Percentiles rank a stretch among this genome's conserved stretches.
phyloP scores from a whole-genome alignment of 2,888 invertebrate species.

The Drosophila villosipedis region DNA sequence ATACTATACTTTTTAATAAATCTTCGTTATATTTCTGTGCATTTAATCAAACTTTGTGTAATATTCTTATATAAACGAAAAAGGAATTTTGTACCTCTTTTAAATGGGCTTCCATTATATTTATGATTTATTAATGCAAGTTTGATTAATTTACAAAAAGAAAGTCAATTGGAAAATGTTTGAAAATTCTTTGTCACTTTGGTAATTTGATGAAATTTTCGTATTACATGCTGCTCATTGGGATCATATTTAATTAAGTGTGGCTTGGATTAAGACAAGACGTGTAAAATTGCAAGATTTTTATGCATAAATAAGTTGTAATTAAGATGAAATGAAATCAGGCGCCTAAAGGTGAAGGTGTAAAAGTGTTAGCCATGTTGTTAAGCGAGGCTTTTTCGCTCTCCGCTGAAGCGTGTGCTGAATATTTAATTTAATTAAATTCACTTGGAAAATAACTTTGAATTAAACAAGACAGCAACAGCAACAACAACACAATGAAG shows the following conservation, averaged over 20 bases:
- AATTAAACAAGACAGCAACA: constrained; percentile 57
- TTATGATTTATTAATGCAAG: not conserved
- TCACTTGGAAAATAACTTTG: constrained; percentile 78
- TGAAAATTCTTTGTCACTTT: not conserved
- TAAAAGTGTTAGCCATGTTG: constrained; percentile 38
- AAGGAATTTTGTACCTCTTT: not conserved
- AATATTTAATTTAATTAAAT: constrained; percentile 80
- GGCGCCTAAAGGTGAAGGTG: constrained; percentile 49
- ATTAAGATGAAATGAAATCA: constrained; percentile 63
- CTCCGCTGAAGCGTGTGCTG: constrained; percentile 64
- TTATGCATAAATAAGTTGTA: constrained; percentile 54
- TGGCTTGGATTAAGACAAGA: constrained; percentile 17
- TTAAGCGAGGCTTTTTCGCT: constrained; percentile 8
- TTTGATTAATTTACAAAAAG: not conserved
- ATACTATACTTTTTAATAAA: no score
- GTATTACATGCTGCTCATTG: not conserved
- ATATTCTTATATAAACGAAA: not conserved
- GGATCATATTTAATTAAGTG: constrained; percentile 19
- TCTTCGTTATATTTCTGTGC: not conserved
- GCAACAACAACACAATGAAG: constrained; percentile 40
- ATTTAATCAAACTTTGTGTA: not conserved
- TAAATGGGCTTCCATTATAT: not conserved
- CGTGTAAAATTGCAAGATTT: constrained; percentile 58
- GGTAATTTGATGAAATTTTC: not conserved
- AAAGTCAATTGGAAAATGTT: not conserved